These are phyloP conservation scores for Aplodontia rufa DNA, from an alignment of 2,113 vertebrate genomes.

Conservation along the genomic window DNA sequence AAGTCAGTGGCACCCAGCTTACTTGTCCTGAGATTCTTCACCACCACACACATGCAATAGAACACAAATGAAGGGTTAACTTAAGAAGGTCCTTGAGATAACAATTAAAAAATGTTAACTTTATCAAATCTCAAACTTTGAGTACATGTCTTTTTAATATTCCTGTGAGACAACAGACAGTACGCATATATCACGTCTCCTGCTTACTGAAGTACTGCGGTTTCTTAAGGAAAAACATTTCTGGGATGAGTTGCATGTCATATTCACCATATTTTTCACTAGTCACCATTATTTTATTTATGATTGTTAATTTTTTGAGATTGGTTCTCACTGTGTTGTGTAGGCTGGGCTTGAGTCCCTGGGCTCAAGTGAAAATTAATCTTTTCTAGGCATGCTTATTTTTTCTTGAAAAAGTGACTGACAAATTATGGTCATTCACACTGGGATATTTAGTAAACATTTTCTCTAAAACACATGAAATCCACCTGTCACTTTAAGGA, in stretches of 20 bases:
- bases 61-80: not conserved
- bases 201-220: not conserved
- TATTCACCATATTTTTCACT: not conserved
- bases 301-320: not conserved
- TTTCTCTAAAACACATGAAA: slow-evolving; percentile 26
- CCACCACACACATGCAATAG: not conserved
- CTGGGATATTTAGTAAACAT: slow-evolving; percentile 15
- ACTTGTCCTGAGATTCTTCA: not conserved
- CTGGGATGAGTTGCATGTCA: not conserved
- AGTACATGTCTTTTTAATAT: not conserved
- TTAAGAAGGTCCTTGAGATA: not conserved
- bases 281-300: not conserved
- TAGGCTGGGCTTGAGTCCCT: not conserved
- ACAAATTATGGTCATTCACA: not conserved
- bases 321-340: not conserved
- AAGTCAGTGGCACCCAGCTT: not conserved
- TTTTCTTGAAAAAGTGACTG: not conserved
- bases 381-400: not conserved
- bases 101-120: not conserved
- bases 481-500: slow-evolving; percentile 21
- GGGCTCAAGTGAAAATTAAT: not conserved
- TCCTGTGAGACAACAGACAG: not conserved
- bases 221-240: not conserved
- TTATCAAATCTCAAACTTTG: not conserved
- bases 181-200: not conserved